Percentiles rank a stretch among this genome's conserved stretches.
Conservation (phyloP, 2,797 vertebrate species). For the Falco peregrinus region DNA sequence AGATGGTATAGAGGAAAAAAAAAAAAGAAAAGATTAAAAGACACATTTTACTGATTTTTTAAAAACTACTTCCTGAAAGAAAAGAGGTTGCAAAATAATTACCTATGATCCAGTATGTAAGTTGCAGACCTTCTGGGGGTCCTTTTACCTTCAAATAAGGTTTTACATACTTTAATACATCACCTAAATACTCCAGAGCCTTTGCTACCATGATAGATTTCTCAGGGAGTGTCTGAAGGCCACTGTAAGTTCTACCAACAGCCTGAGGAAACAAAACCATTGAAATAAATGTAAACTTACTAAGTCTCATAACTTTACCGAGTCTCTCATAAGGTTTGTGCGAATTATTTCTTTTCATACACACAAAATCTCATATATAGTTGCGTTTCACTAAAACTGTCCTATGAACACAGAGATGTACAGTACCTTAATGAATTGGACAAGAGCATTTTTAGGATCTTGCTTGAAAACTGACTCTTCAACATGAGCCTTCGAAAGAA, state of each 20-base stretch:
- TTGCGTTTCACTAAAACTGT: not conserved
- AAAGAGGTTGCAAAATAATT: conserved; percentile 39
- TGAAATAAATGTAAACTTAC: conserved; percentile 30
- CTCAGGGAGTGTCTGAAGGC: conserved; percentile 85
- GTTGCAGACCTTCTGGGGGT: conserved; percentile 86
- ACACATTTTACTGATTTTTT: not conserved
- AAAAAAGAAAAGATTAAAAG: not conserved
- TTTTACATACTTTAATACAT: conserved; percentile 93
- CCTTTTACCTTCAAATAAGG: conserved; percentile 89
- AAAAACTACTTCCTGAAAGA: not conserved
- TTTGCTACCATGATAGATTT: conserved; percentile 89
- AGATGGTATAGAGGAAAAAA: not conserved
- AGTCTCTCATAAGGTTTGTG: not conserved
- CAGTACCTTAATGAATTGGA: conserved; percentile 91
- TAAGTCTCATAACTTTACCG: not conserved
- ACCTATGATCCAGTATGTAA: conserved; percentile 90
- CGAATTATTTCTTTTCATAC: not conserved
- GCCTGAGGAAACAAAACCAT: conserved; percentile 78
- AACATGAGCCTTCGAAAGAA: conserved; percentile 82
- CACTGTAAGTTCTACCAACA: conserved; percentile 83
- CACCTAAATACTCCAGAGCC: conserved; percentile 90
- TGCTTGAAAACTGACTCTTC: conserved; percentile 73
- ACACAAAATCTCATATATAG: not conserved
- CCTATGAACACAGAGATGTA: not conserved
- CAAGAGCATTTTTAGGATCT: conserved; percentile 83